Evolutionary conservation across 1,140 invertebrate species (phyloP), one percentile per base, ranked within the genome.

Genomic region (Phymastichus coffea): DNA sequence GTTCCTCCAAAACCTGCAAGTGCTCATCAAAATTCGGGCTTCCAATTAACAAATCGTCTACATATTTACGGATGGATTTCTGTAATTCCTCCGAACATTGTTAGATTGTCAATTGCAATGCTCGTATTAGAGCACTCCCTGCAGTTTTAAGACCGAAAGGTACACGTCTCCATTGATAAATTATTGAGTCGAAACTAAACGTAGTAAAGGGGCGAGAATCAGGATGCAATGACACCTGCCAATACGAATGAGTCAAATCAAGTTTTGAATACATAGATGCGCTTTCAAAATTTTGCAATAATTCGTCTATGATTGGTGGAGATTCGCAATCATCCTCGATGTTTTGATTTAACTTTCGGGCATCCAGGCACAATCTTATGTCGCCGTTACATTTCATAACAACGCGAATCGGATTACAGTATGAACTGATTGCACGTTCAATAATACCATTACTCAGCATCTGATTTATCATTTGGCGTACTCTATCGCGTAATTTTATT

Each of bases 221-320:
- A 44, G 49, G 37, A n/a, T 33, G 51, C 17, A 77, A 58, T 0
- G 69, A 67, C 6, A 76, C 66, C 58, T 76, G 74, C 64, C 73
- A 78, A 55, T 76, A 78, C 0, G 70, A 66, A 53, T 70, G 64
- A 23, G 66, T 65, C 20, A 76, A 48, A 62, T 77, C 74, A 3
- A 73, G 53, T 28, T 63, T 64, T 15, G 67, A 67, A n/a, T 75
- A 62, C n/a, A n/a, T n/a, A n/a, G n/a, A n/a, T 7, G 40, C 55
- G 2, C 60, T 62, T 38, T 66, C 28, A 57, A 68, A 71, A 9
- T 57, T 53, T 49, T 68, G 66, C 20, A 75, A 38, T 4, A 76
- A 37, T 51, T 74, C 73, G 25, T 67, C 53, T 28, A 67, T 64
- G 14, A 67, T 17, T 0, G 66, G 63, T n/a, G n/a, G n/a, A n/a